Evolutionary conservation across 2,113 vertebrate genomes (phyloP), one percentile per base, ranked within the genome.

Genomic region (Salvelinus alpinus): DNA sequence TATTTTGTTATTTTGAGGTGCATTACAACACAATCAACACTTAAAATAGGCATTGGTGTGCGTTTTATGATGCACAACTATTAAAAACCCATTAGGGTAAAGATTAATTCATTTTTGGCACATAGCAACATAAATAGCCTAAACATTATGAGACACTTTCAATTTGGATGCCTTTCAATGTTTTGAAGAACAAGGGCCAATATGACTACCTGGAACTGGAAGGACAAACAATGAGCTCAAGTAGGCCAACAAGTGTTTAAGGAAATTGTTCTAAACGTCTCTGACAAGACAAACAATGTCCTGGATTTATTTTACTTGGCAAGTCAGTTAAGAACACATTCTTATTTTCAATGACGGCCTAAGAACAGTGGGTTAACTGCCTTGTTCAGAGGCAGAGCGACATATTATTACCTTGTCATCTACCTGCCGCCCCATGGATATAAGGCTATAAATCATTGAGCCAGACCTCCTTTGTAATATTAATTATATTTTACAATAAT

Each of bases 211-310:
- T 54, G 51, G 51, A 18, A 54, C 16, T 6, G 64, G 25, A 65
- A 31, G 25, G 5, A 2, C 65, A 82, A 78, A 79, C 74, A 79
- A 20, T 38, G 51, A 78, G 72, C 6, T 77, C 74, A 34, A 2
- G 62, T 70, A 44, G 38, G 38, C 9, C 38, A 18, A 72, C 7
- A 70, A 73, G 69, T n/a, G 70, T 1, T 48, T 1, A 72, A 34
- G 20, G 73, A 38, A 73, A 70, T 25, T 24, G 54, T 71, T 59
- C 27, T 20, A 24, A 70, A 70, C 22, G 1, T 51, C 16, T 13
- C n/a, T 70, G 44, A n/a, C 44, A 51, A 51, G 22, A 12, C 11
- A 70, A 51, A 70, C 18, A 24, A 48, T 24, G 38, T 14, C 31
- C 31, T 34, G 31, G 31, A 34, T 34, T 6, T 6, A 34, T 34